Evolutionary conservation across 2,888 invertebrate species (phyloP), one percentile per base, ranked within the genome.

Genomic region (Fabriciana adippe): DNA sequence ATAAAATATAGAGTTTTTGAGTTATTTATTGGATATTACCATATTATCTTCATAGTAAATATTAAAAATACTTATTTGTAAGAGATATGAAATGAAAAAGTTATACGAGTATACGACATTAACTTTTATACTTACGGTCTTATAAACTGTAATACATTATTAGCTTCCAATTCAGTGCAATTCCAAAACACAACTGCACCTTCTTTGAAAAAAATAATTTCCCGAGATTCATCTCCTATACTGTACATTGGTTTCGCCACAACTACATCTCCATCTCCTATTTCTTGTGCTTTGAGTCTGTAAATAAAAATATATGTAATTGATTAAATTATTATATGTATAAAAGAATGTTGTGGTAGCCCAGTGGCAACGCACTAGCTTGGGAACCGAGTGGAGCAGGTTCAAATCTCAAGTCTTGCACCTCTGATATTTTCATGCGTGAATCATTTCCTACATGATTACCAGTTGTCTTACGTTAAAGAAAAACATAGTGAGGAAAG

Each of bases 131-230:
- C 85, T 77, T 70, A 90, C 92, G 91, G 87, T 72, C 93, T 94
- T 63, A 98, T 84, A 85, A 97, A 97, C 51, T 94, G 93, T 18
- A 98, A 85, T 0, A 98, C 93, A 87, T 96, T 97, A 72, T 94
- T 94, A 50, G 95, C 94, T 81, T 98, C 98, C 64, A 96, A 79
- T 74, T 97, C 96, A 0, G 95, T 94, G 78, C 97, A 95, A 85
- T 98, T 98, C 98, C 98, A 98, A 85, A 98, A 95, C 0, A 98
- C 97, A 0, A 97, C 95, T 2, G 96, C 96, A 1, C 99, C 99
- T 85, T 98, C 98, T 48, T 97, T 94, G 83, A 97, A 98, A 86
- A 98, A 97, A 82, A 97, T 97, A 73, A 98, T 96, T 86, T 98
- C 97, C 11, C 98, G 90, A 0, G 95, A 94, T 78, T 97, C 97